Base-by-base conservation (phyloP, 30 jellyfish, hydroid and myxozoan species). In the Clytia hemisphaerica region DNA sequence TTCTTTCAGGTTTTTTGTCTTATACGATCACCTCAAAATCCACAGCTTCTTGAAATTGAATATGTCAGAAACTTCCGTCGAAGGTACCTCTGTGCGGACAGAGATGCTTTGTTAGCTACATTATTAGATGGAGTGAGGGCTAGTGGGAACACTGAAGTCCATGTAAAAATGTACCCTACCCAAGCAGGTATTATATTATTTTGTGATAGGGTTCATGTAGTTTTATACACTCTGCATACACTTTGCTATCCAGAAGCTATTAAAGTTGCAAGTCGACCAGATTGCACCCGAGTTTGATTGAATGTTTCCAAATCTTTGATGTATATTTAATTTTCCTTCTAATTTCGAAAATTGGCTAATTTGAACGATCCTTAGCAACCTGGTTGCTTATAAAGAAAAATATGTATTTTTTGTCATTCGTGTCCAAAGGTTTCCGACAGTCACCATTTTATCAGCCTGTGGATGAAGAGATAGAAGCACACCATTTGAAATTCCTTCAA, bases 121-220 rank as follows among this genome's bases (percentile, higher is more conserved):
- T 74, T 86, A 45, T 63, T 86, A 86, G 96, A 86, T 73, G 96
- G 94, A 19, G 96, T 86, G 18, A 51, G 96, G 36, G 96, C 96
- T n/a, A 86, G 96, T 73, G 96, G 96, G 3, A 86, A 86, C 55
- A 93, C 71, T 35, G 94, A 86, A 53, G 86, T 86, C 33, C 96
- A 86, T 71, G 96, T 86, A 37, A 80, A 86, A 62, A 78, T 79
- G 94, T 30, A 53, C 49, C 96, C 96, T 29, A 86, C 96, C 7
- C 72, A 79, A 47, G 47, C 94, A 72, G 96, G 96, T 86, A n/a
- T n/a, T n/a, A n/a, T n/a, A n/a, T n/a, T n/a, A n/a, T n/a, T n/a
- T n/a, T n/a, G n/a, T n/a, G n/a, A n/a, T n/a, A n/a, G n/a, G n/a
- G n/a, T n/a, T n/a, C n/a, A n/a, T n/a, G n/a, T n/a, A n/a, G n/a